Evolutionary conservation across 1,140 invertebrate genomes (phyloP), one percentile per base, ranked within the genome.

Genomic region (Drosophila obscura): DNA sequence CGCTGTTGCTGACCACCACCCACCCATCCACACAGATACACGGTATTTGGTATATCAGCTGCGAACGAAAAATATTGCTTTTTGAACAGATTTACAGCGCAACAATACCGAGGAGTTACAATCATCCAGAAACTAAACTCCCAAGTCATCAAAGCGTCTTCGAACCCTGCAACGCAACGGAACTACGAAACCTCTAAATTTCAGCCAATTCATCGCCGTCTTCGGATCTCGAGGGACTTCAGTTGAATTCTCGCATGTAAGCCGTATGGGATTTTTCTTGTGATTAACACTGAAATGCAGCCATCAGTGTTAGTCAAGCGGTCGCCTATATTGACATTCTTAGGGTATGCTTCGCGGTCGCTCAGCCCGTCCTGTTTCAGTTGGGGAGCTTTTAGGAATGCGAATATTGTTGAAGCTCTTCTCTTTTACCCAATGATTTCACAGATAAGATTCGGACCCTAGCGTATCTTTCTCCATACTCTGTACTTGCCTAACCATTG

Each of bases 1-100:
- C 81, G 80, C 76, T 73, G 84, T 73, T 83, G 83, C 84, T 87
- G 83, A 82, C 69, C 62, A 62, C 69, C 50, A 78, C 81, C 75
- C 65, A 83, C 60, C 65, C 72, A 87, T 80, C 75, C 79, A 89
- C 84, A 77, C 80, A 89, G 64, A 68, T 57, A 88, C 76, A 87
- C 84, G 84, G 84, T 88, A 89, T 89, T 88, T 82, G 74, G 80
- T 83, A 89, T 89, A 89, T 88, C 83, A 89, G 84, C 83, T 88
- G 83, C 83, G 83, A 88, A 88, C 83, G 69, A 64, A 88, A 66
- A 78, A 77, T 78, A 88, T 88, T 89, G 77, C 80, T 73, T 89
- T 89, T 87, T 89, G 56, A 87, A 88, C 72, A 83, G 80, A 88
- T 89, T 88, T 89, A 71, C 83, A 88, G 83, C 59, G n/a, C 49